These are phyloP conservation scores for Cuniculus paca DNA, from an alignment of 2,797 vertebrate genomes.

Conservation along the genomic window DNA sequence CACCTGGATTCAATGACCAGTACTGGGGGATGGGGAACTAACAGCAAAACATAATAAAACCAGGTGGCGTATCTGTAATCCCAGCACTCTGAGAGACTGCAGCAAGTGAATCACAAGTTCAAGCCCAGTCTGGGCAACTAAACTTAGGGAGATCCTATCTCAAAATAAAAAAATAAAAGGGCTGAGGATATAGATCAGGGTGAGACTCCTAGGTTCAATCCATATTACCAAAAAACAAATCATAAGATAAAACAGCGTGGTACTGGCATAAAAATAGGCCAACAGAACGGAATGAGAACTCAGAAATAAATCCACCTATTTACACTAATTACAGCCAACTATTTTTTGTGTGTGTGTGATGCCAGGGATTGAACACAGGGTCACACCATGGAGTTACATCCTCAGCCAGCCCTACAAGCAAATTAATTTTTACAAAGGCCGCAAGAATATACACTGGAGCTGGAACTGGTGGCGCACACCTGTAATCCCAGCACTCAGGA, in stretches of 20 bases:
- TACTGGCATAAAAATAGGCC: not conserved
- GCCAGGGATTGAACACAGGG: not conserved
- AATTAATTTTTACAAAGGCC: not conserved
- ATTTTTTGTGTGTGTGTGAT: not conserved
- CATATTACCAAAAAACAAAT: not conserved
- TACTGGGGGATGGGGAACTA: too few relatives aligned
- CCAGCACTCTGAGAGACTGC: too few relatives aligned
- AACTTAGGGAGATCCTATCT: not conserved
- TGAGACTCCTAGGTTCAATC: not conserved
- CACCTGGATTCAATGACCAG: too few relatives aligned
- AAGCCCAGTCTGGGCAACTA: too few relatives aligned
- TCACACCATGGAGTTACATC: not conserved
- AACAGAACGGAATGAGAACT: not conserved
- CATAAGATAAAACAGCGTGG: not conserved
- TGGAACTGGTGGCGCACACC: too few relatives aligned
- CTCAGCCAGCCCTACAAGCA: not conserved
- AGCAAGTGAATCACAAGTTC: too few relatives aligned
- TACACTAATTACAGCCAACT: not conserved
- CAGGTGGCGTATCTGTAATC: too few relatives aligned
- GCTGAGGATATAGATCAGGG: not conserved
- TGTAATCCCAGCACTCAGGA: too few relatives aligned
- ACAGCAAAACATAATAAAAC: too few relatives aligned
- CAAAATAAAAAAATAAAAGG: not conserved
- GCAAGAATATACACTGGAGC: not conserved
- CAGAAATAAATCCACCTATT: not conserved